These are phyloP conservation scores for Odontophorus gujanensis DNA, from an alignment of 2,113 vertebrate species.

Conservation along the genomic window DNA sequence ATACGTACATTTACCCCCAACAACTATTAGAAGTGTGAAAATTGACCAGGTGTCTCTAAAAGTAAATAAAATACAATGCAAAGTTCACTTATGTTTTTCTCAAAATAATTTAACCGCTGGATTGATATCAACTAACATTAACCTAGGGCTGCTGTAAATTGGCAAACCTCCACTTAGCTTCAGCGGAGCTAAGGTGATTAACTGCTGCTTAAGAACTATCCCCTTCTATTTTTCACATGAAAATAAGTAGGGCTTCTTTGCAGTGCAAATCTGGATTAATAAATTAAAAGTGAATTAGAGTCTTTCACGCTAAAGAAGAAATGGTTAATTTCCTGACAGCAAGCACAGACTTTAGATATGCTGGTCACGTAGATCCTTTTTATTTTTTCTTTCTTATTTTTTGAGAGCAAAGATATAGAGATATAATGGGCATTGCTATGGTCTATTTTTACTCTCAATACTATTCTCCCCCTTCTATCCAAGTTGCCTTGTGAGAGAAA, in stretches of 20 bases:
- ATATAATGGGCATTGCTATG: neutral
- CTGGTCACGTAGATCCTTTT: neutral
- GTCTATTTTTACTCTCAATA: neutral
- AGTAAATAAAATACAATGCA: neutral
- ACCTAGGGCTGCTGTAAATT: neutral
- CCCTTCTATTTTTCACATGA: slow-evolving; percentile 68
- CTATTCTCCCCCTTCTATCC: neutral
- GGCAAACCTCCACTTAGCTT: slow-evolving; percentile 46
- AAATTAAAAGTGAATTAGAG: slow-evolving; percentile 45
- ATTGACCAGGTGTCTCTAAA: neutral
- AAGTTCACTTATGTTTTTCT: neutral
- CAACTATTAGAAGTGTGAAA: neutral
- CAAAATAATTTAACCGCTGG: neutral
- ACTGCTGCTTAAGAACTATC: slow-evolving; percentile 58
- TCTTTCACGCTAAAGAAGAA: slow-evolving; percentile 9
- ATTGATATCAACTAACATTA: neutral
- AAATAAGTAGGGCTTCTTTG: slow-evolving; percentile 62
- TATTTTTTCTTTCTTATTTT: neutral
- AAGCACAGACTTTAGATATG: neutral
- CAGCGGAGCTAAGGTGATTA: slow-evolving; percentile 60
- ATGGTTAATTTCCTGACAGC: neutral
- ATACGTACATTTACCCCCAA: neutral
- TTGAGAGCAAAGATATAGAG: neutral
- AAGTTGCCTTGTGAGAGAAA: neutral
- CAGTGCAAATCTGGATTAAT: slow-evolving; percentile 63